Evolutionary conservation across 2,797 vertebrate genomes (phyloP).

Genomic region (Platalea minor): DNA sequence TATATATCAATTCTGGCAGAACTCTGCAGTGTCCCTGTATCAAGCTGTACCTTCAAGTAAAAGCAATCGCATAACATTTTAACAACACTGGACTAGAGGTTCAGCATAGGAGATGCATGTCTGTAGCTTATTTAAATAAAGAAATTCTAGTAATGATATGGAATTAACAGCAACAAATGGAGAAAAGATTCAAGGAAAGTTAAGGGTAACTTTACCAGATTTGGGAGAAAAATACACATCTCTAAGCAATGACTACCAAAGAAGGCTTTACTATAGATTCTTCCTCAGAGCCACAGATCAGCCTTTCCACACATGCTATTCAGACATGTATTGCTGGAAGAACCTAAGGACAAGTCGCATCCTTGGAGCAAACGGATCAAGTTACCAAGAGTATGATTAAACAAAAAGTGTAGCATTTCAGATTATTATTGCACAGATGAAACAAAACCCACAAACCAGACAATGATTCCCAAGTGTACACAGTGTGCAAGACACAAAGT

Average conservation of each 20-base stretch:
- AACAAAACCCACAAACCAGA: not conserved
- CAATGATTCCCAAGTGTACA: not conserved
- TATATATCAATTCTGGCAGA: not conserved
- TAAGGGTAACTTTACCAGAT: not conserved
- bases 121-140: not conserved
- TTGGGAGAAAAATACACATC: not conserved
- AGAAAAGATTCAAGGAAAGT: not conserved
- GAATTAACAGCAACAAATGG: not conserved
- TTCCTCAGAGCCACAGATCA: not conserved
- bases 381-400: not conserved
- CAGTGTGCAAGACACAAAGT: not conserved
- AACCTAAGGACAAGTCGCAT: not conserved
- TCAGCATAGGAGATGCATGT: not conserved
- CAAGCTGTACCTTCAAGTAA: not conserved
- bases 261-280: not conserved
- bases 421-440: not conserved
- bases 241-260: not conserved
- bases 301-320: not conserved
- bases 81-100: not conserved
- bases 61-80: not conserved
- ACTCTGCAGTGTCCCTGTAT: not conserved
- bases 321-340: rapidly evolving
- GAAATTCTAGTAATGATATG: not conserved
- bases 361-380: not conserved
- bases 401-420: not conserved